phyloP scores from a whole-genome alignment of 2,113 vertebrate species.

The Guaruba guarouba region DNA sequence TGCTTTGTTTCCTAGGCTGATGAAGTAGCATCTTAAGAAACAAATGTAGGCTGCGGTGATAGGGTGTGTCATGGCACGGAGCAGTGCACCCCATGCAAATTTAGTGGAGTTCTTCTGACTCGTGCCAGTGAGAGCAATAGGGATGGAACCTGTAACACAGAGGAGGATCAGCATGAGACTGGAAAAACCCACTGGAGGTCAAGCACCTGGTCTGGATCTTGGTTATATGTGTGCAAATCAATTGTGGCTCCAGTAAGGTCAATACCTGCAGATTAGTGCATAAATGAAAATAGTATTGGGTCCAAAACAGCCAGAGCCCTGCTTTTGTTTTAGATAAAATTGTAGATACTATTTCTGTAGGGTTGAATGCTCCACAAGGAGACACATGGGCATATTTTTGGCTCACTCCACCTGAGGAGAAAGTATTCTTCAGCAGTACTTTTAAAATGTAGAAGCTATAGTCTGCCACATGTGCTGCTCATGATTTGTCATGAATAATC shows the following conservation, averaged over 20 bases:
- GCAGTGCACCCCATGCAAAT: not conserved
- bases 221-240: accelerated
- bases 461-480: not conserved
- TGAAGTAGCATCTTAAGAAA: not conserved
- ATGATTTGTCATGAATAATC: not conserved
- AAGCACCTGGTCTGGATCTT: not conserved
- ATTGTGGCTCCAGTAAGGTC: not conserved
- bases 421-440: not conserved
- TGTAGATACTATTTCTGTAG: not conserved
- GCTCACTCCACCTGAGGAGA: not conserved
- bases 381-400: not conserved
- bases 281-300: not conserved
- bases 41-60: not conserved
- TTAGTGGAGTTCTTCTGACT: not conserved
- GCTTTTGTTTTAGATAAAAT: not conserved
- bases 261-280: not conserved
- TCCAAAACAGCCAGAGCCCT: not conserved
- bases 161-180: not conserved
- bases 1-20: not conserved
- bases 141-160: not conserved
- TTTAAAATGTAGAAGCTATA: not conserved
- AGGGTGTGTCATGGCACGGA: not conserved
- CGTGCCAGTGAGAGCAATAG: not conserved
- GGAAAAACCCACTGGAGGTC: not conserved
- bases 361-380: not conserved